Evolutionary conservation across 2,888 invertebrate genomes (phyloP), one percentile per base, ranked within the genome.

Genomic region (Alloplasta piceator): DNA sequence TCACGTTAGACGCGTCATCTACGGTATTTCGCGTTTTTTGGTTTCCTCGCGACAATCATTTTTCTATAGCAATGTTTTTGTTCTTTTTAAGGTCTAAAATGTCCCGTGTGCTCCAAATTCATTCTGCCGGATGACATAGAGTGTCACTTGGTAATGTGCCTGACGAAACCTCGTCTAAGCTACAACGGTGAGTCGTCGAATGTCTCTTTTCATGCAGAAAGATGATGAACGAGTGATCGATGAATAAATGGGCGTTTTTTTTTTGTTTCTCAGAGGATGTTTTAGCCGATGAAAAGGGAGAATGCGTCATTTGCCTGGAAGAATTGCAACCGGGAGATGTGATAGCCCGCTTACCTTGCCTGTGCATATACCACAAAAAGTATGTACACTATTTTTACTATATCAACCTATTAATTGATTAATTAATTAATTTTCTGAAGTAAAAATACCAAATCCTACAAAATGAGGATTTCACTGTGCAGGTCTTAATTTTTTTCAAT

Each of bases 281-380:
- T 90, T 94, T 99, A 93, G 96, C 96, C 89, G 98, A 98, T 93
- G 96, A 98, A 92, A 99, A 99, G 94, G 99, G 98, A 84, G 99
- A 99, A 94, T 99, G 99, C 94, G 98, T 98, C 90, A 99, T 99
- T 93, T 99, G 99, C 94, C 95, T 99, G 92, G 99, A 99, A 93
- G 99, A 99, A 92, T 95, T 99, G 92, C 95, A 95, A 91, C 96
- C 97, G 91, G 99, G 99, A 82, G 97, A 99, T 94, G 97, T 97
- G 90, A 99, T 99, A 93, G 99, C 99, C 90, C 96, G 99, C 93
- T 95, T 99, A 93, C 99, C 99, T 91, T 99, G 99, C 94, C 96
- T 99, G 91, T 99, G 99, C 95, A 98, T 99, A 94, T 99, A 99
- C 94, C 99, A 99, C 94, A 99, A 99, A 95, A 96, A 96, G 98